Evolutionary conservation across 2,888 invertebrate species (phyloP), one percentile per base, ranked within the genome.

Genomic region (Cristatella mucedo): DNA sequence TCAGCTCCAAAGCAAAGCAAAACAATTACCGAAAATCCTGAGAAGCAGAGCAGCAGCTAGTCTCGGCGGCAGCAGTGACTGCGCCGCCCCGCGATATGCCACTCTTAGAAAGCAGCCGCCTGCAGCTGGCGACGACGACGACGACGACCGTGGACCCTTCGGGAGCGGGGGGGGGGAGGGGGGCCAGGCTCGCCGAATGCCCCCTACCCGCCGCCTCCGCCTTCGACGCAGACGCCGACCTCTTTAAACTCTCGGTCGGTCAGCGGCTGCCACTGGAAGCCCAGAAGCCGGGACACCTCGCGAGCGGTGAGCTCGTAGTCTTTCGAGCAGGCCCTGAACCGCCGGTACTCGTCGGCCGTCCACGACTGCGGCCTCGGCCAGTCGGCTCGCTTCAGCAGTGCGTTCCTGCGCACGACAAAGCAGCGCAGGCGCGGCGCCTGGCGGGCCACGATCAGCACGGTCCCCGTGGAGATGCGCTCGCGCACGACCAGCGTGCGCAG

Each of bases 381-480:
- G 44, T 73, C 71, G 53, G 57, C 57, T 45, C 59, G 54, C 44
- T 59, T 77, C 71, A 83, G 71, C 7, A 82, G 73, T 1, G 76
- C 80, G 54, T 80, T 80, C 36, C 75, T 71, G 31, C 84, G 68
- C 1, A 84, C 73, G 47, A 75, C 68, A 2, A 82, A 66, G 40
- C 70, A 68, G 16, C 71, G 69, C 40, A 82, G 63, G 48, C 74
- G 73, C 51, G 72, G 73, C 1, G 75, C 76, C 2, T 74, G 73
- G 33, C 71, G 70, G 0, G 77, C 80, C 31, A 82, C 67, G 11
- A 82, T 68, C 30, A 83, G 63, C 13, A 81, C 71, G 0, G 82
- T 82, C 0, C 78, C 72, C 2, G 82, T 80, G 3, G 82, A 82
- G 42, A 84, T 72, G 52, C 77, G 72, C 58, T 83, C 82, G 5